Conservation (phyloP, 2,888 invertebrate genomes). For the Suillia variegata region DNA sequence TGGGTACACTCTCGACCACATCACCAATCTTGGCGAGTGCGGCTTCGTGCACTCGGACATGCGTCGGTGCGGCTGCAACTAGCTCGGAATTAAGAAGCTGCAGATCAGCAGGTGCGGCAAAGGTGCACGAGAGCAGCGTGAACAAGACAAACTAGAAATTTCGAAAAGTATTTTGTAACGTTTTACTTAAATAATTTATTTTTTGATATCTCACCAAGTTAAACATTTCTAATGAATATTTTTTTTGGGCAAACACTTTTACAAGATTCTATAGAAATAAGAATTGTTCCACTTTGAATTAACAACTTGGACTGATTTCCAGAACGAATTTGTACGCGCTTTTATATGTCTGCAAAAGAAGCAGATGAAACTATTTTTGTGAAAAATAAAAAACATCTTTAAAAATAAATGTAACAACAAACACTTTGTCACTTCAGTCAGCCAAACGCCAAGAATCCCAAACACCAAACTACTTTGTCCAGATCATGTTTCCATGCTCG, state of each 20-base stretch:
- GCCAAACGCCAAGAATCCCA: too few relatives aligned
- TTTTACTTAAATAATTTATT: too few relatives aligned
- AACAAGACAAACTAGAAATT: conserved; percentile 66
- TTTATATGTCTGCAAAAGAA: neutral
- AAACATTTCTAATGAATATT: conserved; percentile 40
- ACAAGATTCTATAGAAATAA: too few relatives aligned
- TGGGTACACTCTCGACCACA: conserved; percentile 39
- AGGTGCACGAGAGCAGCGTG: conserved; percentile 63
- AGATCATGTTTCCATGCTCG: neutral
- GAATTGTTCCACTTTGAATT: neutral
- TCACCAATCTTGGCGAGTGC: conserved; percentile 37
- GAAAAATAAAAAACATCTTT: neutral
- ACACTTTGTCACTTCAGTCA: too few relatives aligned
- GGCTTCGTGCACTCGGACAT: conserved; percentile 31
- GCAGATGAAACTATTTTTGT: too few relatives aligned
- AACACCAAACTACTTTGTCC: neutral
- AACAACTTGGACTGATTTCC: neutral
- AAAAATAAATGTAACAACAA: neutral
- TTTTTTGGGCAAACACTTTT: neutral
- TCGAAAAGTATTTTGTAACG: too few relatives aligned
- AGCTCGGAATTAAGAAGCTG: neutral
- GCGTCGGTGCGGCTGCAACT: conserved; percentile 29
- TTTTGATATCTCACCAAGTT: conserved; percentile 47
- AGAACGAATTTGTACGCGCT: neutral
- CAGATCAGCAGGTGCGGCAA: neutral